phyloP scores from a whole-genome alignment of 2,888 invertebrate genomes.

The Torymus texanus region DNA sequence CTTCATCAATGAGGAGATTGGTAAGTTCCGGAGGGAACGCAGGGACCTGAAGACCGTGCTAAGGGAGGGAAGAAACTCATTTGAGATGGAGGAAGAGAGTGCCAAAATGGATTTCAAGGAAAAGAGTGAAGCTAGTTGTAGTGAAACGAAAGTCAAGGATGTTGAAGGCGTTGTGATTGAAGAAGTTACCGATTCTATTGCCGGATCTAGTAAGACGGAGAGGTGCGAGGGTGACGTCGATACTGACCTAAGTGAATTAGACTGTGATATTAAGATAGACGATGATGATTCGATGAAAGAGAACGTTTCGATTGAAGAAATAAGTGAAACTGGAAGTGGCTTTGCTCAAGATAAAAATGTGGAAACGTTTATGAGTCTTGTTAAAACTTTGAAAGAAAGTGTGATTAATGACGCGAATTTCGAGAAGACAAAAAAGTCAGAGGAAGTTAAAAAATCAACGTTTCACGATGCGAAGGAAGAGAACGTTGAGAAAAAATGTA shows the following conservation, averaged over 20 bases:
- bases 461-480: not conserved
- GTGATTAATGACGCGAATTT: constrained; percentile 37
- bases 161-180: not conserved
- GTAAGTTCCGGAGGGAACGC: constrained; percentile 72
- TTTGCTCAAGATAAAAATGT: constrained; percentile 28
- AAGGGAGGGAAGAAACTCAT: constrained; percentile 29
- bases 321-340: not conserved
- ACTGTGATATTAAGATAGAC: constrained; percentile 45
- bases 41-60: constrained; percentile 61
- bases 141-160: constrained; percentile 4
- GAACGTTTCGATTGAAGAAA: not conserved
- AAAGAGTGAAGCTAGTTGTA: not conserved
- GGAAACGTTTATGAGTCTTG: constrained; percentile 45
- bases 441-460: not conserved
- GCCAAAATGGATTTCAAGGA: not conserved
- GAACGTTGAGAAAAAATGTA: not conserved
- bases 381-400: constrained; percentile 49
- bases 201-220: not conserved
- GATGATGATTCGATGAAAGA: not conserved
- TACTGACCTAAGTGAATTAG: constrained; percentile 8
- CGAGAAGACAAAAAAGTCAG: not conserved
- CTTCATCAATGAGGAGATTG: constrained; percentile 78
- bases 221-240: not conserved
- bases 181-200: not conserved
- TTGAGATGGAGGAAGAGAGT: constrained; percentile 23